Evolutionary conservation across 2,888 invertebrate species (phyloP).

Genomic region (Leptarthrus brevirostris): DNA sequence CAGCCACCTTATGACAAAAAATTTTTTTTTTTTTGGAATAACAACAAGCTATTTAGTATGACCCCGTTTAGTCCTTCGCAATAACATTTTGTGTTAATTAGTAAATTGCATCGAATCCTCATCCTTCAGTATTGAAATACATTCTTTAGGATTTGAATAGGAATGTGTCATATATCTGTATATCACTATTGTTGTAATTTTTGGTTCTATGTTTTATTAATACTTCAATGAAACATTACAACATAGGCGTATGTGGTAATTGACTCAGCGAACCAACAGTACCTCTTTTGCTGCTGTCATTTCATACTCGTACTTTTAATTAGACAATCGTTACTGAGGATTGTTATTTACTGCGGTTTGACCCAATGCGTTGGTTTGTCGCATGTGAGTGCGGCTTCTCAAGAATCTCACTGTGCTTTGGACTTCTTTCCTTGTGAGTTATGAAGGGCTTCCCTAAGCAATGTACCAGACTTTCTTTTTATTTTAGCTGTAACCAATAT

Average conservation of each 20-base stretch:
- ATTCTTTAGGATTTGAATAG: too few species aligned
- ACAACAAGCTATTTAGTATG: conserved; percentile 9
- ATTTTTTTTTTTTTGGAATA: conserved; percentile 33
- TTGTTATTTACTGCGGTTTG: conserved; percentile 37
- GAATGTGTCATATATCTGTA: too few species aligned
- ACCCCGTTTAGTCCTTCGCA: conserved; percentile 8
- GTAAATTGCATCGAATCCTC: too few species aligned
- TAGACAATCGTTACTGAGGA: conserved; percentile 13
- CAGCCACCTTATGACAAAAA: conserved; percentile 15
- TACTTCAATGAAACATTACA: too few species aligned
- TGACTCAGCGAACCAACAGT: too few species aligned
- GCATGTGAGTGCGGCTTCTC: conserved; percentile 27
- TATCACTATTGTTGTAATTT: too few species aligned
- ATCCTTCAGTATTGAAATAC: too few species aligned
- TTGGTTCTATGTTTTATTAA: too few species aligned
- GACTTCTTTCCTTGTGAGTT: background rate
- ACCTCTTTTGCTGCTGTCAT: too few species aligned
- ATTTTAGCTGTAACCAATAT: conserved; percentile 10
- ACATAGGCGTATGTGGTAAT: too few species aligned
- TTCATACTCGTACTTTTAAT: background rate
- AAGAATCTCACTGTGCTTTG: conserved; percentile 12
- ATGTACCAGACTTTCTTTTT: conserved; percentile 18
- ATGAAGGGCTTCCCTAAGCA: conserved; percentile 20
- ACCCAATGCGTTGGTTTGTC: conserved; percentile 37
- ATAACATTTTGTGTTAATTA: conserved; percentile 5